Evolutionary conservation across 2,888 invertebrate species (phyloP).

Genomic region (Atethmia centrago): DNA sequence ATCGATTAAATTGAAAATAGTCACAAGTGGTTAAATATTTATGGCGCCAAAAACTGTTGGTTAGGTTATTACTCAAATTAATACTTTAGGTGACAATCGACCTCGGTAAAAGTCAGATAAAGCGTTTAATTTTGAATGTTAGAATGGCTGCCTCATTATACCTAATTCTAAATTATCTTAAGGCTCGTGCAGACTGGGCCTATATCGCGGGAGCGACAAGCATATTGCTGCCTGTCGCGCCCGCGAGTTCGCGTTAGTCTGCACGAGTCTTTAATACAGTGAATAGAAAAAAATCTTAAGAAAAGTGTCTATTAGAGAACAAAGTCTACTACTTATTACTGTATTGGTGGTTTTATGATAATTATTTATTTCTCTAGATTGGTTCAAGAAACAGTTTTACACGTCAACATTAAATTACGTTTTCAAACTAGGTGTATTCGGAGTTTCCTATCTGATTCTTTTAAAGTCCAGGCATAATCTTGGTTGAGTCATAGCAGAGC

Average conservation of each 20-base stretch:
- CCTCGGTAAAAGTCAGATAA: neutral
- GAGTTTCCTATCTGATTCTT: neutral
- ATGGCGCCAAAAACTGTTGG: neutral
- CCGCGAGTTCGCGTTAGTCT: too few relatives aligned
- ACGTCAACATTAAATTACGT: neutral
- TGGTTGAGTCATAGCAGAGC: neutral
- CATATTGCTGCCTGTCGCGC: too few relatives aligned
- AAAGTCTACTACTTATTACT: too few relatives aligned
- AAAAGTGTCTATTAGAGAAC: too few relatives aligned
- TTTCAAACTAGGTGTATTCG: too few relatives aligned
- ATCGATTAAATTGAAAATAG: conserved; percentile 39
- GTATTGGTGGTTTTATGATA: too few relatives aligned
- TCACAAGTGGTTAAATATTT: conserved; percentile 16
- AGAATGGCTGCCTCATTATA: neutral
- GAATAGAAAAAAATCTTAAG: too few relatives aligned
- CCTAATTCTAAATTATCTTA: too few relatives aligned
- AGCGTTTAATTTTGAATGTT: neutral
- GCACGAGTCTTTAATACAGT: too few relatives aligned
- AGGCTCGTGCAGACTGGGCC: too few relatives aligned
- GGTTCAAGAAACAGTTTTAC: neutral
- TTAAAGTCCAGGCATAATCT: neutral
- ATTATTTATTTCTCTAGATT: too few relatives aligned
- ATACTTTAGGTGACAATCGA: neutral
- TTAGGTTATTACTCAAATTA: neutral
- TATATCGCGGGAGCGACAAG: too few relatives aligned